phyloP scores from a whole-genome alignment of 2,888 invertebrate species.

The Bellardia pandia region DNA sequence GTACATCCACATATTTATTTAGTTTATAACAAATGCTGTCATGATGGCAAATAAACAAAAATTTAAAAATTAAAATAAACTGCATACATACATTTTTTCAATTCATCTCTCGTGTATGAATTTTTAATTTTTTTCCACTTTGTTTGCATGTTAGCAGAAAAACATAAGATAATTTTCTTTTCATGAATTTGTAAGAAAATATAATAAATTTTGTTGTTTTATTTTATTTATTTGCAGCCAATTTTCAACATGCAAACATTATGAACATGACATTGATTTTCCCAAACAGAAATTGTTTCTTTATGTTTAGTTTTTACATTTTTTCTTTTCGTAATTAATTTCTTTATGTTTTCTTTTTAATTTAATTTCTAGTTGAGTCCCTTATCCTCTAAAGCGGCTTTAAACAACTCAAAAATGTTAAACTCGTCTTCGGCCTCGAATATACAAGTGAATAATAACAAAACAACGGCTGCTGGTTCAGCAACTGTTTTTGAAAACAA shows the following conservation, averaged over 20 bases:
- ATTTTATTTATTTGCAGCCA: conserved; percentile 27
- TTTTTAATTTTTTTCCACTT: conserved; percentile 42
- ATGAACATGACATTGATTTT: conserved; percentile 74
- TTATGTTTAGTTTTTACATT: not conserved
- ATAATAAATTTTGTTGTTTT: conserved; percentile 70
- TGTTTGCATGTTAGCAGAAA: conserved; percentile 58
- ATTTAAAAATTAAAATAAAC: not conserved
- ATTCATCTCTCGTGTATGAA: conserved; percentile 67
- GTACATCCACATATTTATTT: conserved; percentile 29
- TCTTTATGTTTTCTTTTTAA: conserved; percentile 59
- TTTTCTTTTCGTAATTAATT: not conserved
- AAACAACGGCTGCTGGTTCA: conserved; percentile 59
- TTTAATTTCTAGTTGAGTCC: conserved; percentile 77
- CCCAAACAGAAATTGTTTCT: conserved; percentile 1
- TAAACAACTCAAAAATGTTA: conserved; percentile 72
- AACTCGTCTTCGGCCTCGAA: conserved; percentile 25
- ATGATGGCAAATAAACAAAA: conserved; percentile 47
- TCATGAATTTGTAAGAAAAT: conserved; percentile 54
- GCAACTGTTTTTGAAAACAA: conserved; percentile 61
- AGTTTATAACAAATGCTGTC: conserved; percentile 61
- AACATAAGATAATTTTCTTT: conserved; percentile 61
- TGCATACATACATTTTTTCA: conserved; percentile 44
- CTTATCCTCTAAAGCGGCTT: conserved; percentile 76
- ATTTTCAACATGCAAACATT: conserved; percentile 63
- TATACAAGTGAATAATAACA: conserved; percentile 44